A percentile compares a stretch with the other conserved stretches of the same genome.
Conservation (phyloP, 2,113 vertebrate species). For the Uria aalge region DNA sequence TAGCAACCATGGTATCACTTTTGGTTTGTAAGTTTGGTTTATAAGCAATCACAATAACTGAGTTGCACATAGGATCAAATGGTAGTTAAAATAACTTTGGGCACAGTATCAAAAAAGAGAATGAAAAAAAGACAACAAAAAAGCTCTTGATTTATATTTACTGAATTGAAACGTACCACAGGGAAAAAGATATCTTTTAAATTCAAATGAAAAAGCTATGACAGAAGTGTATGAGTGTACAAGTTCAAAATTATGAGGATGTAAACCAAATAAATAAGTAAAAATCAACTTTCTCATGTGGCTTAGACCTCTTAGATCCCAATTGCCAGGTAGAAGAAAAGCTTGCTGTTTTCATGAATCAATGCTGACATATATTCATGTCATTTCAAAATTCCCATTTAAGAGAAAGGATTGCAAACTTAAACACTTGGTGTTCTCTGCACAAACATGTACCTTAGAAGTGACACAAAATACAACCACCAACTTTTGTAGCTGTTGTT, state of each 20-base stretch:
- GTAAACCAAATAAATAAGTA: background rate
- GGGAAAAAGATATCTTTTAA: background rate
- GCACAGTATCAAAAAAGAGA: background rate
- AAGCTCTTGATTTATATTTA: background rate
- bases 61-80: background rate
- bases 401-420: background rate
- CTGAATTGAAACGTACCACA: background rate
- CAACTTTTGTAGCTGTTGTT: background rate
- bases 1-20: background rate
- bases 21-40: background rate
- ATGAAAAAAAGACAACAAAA: background rate
- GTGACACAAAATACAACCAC: background rate
- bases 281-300: background rate
- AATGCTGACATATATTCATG: background rate
- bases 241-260: background rate
- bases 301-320: background rate
- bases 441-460: background rate
- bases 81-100: background rate
- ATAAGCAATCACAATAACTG: background rate
- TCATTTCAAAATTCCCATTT: background rate
- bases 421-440: background rate
- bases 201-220: background rate
- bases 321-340: background rate
- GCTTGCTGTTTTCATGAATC: background rate
- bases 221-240: background rate